A percentile compares a stretch with the other conserved stretches of the same genome.
These are phyloP conservation scores for Dendrocincla tyrannina DNA, from an alignment of 2,797 vertebrate genomes.

Conservation along the genomic window DNA sequence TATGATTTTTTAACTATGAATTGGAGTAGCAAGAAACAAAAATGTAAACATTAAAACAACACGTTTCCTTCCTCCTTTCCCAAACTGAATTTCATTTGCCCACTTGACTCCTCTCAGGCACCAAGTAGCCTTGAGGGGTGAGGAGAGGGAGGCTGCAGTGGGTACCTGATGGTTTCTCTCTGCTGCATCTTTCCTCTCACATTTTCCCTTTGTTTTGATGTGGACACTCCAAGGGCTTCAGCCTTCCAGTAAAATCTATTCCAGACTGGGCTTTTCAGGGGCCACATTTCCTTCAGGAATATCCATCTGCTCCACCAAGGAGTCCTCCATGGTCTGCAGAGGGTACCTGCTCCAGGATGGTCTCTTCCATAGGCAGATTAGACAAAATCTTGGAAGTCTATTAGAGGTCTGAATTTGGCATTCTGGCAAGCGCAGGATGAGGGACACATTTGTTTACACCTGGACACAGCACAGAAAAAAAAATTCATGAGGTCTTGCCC, in stretches of 20 bases:
- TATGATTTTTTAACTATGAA: neutral
- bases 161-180: neutral
- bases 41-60: neutral
- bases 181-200: neutral
- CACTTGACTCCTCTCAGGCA: neutral
- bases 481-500: neutral
- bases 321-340: neutral
- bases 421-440: neutral
- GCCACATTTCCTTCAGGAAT: neutral
- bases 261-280: accelerated
- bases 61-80: neutral
- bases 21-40: neutral
- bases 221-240: neutral
- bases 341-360: accelerated
- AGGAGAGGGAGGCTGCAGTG: neutral
- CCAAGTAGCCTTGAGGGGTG: accelerated
- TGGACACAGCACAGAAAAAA: neutral
- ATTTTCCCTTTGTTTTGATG: neutral
- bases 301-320: neutral
- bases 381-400: neutral
- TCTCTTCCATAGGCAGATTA: neutral
- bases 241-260: neutral
- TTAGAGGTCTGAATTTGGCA: neutral
- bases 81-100: neutral
- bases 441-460: neutral